Evolutionary conservation across 2,113 vertebrate species (phyloP).

Genomic region (Osmerus mordax): DNA sequence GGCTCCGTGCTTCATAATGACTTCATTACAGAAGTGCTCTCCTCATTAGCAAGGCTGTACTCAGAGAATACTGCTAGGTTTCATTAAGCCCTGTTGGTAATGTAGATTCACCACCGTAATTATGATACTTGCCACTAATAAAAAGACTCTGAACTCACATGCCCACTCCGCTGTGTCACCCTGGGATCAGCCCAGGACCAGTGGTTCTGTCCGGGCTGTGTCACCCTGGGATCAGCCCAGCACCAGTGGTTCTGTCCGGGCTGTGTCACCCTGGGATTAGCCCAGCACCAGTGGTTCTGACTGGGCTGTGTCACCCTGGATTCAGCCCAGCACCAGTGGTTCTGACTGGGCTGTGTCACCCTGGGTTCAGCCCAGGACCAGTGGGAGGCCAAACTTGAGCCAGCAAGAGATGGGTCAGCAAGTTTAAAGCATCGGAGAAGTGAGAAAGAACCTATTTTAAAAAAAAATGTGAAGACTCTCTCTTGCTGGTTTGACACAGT

Average conservation of each 20-base stretch:
- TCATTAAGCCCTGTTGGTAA: slow-evolving; percentile 12
- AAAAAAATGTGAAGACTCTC: too few relatives aligned
- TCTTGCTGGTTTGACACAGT: too few relatives aligned
- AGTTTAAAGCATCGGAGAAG: too few relatives aligned
- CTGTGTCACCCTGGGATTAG: too few relatives aligned
- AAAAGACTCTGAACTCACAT: background rate
- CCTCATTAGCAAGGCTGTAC: slow-evolving; percentile 7
- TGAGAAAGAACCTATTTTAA: too few relatives aligned
- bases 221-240: background rate
- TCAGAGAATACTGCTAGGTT: background rate
- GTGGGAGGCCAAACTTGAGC: background rate
- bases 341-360: background rate
- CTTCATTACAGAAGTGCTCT: slow-evolving; percentile 5
- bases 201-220: too few relatives aligned
- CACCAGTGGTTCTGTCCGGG: background rate
- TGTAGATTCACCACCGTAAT: slow-evolving; percentile 1
- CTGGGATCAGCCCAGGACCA: background rate
- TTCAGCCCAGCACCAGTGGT: background rate
- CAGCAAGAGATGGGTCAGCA: too few relatives aligned
- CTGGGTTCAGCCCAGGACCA: slow-evolving; percentile 5
- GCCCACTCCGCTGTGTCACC: background rate
- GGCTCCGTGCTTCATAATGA: slow-evolving; percentile 6
- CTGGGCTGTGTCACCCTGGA: too few relatives aligned
- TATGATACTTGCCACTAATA: background rate
- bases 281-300: background rate